A percentile compares a stretch with the other conserved stretches of the same genome.
These are phyloP conservation scores for Megalopta genalis DNA, from an alignment of 1,140 invertebrate species.

Conservation along the genomic window DNA sequence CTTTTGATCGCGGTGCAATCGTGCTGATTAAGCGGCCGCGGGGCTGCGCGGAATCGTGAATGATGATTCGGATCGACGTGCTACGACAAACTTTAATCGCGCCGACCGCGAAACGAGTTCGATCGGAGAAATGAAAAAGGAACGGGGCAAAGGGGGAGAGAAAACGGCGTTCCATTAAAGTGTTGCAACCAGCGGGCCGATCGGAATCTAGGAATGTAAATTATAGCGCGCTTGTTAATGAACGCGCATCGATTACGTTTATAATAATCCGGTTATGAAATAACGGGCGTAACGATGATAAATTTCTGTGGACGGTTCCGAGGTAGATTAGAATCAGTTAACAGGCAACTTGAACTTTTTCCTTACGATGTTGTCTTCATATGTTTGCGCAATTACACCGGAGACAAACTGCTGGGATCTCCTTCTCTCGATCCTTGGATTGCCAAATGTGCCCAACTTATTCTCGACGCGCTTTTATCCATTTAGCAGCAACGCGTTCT, in stretches of 20 bases:
- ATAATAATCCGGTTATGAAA: constrained; percentile 46
- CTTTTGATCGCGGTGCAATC: constrained; percentile 10
- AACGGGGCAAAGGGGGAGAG: too few relatives aligned
- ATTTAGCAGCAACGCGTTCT: too few relatives aligned
- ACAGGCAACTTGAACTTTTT: neutral
- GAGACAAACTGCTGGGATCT: too few relatives aligned
- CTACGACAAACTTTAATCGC: constrained; percentile 8
- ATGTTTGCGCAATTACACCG: neutral
- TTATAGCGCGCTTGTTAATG: constrained; percentile 32
- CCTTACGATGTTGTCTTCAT: too few relatives aligned
- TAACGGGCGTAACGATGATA: constrained; percentile 36
- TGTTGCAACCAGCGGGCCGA: neutral
- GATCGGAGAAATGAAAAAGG: neutral
- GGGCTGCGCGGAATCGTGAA: neutral
- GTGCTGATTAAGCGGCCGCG: too few relatives aligned
- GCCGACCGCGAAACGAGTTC: constrained; percentile 6
- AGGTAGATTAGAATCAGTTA: constrained; percentile 25
- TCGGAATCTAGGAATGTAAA: constrained; percentile 35
- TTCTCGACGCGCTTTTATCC: too few relatives aligned
- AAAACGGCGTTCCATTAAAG: constrained; percentile 19
- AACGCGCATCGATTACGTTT: constrained; percentile 41
- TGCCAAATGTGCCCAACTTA: too few relatives aligned
- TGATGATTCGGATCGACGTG: neutral
- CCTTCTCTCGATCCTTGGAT: too few relatives aligned
- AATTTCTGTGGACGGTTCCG: constrained; percentile 8